Percentiles rank a stretch among this genome's conserved stretches.
These are phyloP conservation scores for Pelodytes ibericus DNA, from an alignment of 2,797 vertebrate genomes.

Conservation along the genomic window DNA sequence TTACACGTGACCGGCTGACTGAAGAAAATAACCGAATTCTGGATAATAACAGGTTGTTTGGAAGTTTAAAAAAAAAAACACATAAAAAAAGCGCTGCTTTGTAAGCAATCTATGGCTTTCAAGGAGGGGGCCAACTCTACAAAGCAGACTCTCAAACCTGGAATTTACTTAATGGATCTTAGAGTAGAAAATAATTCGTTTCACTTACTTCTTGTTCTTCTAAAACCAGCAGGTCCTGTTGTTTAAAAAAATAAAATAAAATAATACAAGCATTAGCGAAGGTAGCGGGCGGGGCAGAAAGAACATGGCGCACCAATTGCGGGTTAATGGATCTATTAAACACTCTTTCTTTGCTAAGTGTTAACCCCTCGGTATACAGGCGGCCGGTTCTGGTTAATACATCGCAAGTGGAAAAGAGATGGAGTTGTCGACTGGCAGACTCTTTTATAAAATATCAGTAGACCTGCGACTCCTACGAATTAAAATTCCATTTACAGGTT, in stretches of 20 bases:
- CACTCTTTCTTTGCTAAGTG: not conserved
- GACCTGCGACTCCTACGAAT: no score
- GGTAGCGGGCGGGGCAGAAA: not conserved
- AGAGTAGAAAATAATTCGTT: conserved; percentile 8
- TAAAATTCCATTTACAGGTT: no score
- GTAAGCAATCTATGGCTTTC: not conserved
- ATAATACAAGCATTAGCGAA: not conserved
- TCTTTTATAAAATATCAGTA: no score
- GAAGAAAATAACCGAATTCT: conserved; percentile 3
- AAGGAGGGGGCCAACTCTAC: no score
- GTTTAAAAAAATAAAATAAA: conserved; percentile 61
- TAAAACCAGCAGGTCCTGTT: conserved; percentile 94
- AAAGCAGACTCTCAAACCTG: no score
- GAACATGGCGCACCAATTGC: not conserved
- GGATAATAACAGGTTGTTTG: not conserved
- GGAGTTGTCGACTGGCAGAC: no score
- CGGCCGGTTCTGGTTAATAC: no score
- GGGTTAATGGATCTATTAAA: not conserved
- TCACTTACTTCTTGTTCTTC: conserved; percentile 94
- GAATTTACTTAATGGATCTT: conserved; percentile 26
- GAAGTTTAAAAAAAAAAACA: no score
- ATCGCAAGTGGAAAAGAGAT: no score
- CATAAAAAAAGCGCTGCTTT: not conserved
- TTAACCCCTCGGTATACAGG: not conserved
- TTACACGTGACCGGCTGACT: not conserved